phyloP scores from a whole-genome alignment of 2,797 vertebrate species.

The Phoeniculus purpureus region DNA sequence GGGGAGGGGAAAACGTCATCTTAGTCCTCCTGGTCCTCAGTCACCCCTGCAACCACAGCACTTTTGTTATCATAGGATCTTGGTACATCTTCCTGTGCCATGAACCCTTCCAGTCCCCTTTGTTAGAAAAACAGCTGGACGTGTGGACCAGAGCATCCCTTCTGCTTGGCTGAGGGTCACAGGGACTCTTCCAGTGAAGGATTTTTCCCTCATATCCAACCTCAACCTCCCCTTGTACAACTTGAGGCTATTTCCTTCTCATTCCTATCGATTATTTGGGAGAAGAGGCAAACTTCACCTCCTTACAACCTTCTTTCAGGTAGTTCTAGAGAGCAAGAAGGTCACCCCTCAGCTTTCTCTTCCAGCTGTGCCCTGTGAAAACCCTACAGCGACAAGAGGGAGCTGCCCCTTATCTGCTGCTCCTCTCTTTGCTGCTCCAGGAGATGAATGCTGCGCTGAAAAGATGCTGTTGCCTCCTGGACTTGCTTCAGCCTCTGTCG shows the following conservation, averaged over 20 bases:
- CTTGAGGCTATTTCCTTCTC: no score
- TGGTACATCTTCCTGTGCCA: neutral
- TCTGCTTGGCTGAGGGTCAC: neutral
- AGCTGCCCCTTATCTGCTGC: neutral
- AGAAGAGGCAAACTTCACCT: no score
- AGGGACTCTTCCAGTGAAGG: neutral
- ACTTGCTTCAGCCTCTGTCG: neutral
- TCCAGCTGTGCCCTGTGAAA: neutral
- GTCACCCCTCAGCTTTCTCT: no score
- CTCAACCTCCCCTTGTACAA: no score
- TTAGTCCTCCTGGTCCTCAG: neutral
- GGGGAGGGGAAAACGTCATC: neutral
- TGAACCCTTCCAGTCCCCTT: no score
- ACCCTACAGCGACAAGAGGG: fast-evolving
- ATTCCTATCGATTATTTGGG: no score
- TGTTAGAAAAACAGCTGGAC: neutral
- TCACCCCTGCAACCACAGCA: neutral
- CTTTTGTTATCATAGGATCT: neutral
- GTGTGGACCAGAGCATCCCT: neutral
- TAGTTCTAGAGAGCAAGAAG: no score
- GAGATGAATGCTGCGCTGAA: no score
- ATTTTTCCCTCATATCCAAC: no score
- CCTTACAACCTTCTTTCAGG: no score
- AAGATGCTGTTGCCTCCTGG: neutral
- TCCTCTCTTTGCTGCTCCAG: neutral